phyloP scores from a whole-genome alignment of 2,113 vertebrate species.

The Ictalurus furcatus region DNA sequence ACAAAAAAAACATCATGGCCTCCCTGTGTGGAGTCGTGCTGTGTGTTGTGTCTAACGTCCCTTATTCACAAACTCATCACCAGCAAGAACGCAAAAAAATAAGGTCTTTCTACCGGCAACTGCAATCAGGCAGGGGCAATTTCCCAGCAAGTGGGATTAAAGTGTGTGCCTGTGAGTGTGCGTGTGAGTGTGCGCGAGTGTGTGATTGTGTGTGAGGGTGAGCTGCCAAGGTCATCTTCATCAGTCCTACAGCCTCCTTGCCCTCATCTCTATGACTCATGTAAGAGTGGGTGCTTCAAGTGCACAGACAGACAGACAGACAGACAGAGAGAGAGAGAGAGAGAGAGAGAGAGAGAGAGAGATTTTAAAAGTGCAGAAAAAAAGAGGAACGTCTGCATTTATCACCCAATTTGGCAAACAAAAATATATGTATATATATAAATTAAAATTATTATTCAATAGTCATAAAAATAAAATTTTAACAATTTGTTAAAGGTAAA shows the following conservation, averaged over 20 bases:
- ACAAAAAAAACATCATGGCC: too few relatives aligned
- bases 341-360: not conserved
- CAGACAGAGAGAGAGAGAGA: not conserved
- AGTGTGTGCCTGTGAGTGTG: slow-evolving; percentile 13
- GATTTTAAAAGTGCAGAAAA: not conserved
- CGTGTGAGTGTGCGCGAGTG: not conserved
- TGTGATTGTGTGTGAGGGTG: not conserved
- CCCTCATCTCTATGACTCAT: slow-evolving; percentile 39
- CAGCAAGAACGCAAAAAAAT: slow-evolving; percentile 8
- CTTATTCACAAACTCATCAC: slow-evolving; percentile 30
- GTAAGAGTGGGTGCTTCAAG: not conserved
- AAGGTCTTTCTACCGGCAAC: slow-evolving; percentile 11
- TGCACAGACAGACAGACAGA: slow-evolving; percentile 7
- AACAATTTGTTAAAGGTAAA: not conserved
- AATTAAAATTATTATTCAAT: not conserved
- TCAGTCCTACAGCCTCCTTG: slow-evolving; percentile 45
- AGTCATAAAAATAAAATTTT: not conserved
- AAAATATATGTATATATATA: too few relatives aligned
- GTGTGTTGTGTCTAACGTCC: not conserved
- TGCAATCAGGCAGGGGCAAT: slow-evolving; percentile 46
- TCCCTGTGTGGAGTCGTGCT: not conserved
- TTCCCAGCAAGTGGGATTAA: slow-evolving; percentile 38
- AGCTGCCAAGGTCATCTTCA: slow-evolving; percentile 53
- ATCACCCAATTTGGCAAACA: not conserved
- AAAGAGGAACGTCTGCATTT: not conserved